These are phyloP conservation scores for Drosophila pegasa DNA, from an alignment of 2,888 invertebrate genomes.

Conservation along the genomic window DNA sequence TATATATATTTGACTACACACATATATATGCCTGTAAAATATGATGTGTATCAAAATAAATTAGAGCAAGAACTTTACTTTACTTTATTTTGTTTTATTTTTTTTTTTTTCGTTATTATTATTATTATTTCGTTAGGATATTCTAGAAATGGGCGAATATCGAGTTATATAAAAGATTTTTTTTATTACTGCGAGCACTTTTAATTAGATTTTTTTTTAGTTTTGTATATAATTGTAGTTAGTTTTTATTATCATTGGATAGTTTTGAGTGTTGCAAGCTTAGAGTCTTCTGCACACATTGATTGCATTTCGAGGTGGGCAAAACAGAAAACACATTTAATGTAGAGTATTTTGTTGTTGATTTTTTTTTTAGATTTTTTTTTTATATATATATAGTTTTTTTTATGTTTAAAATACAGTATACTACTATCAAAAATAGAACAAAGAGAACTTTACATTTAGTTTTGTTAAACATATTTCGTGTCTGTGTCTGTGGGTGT, in stretches of 20 bases:
- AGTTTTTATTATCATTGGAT: slow-evolving; percentile 22
- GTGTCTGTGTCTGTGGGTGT: background rate
- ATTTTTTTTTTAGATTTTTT: background rate
- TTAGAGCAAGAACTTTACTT: slow-evolving; percentile 1
- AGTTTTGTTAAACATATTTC: slow-evolving; percentile 16
- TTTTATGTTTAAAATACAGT: slow-evolving; percentile 48
- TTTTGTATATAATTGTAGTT: slow-evolving; percentile 39
- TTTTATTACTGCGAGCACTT: background rate
- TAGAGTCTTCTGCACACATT: slow-evolving; percentile 41
- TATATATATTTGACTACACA: slow-evolving; percentile 1
- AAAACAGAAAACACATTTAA: slow-evolving; percentile 38
- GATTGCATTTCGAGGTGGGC: slow-evolving; percentile 54
- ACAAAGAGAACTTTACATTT: slow-evolving; percentile 61
- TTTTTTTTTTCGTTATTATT: background rate
- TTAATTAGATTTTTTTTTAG: background rate
- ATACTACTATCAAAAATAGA: slow-evolving; percentile 75
- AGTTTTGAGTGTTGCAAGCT: slow-evolving; percentile 21
- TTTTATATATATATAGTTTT: background rate
- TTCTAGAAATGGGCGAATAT: slow-evolving; percentile 7
- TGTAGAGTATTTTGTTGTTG: slow-evolving; percentile 1
- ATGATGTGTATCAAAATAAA: slow-evolving; percentile 11
- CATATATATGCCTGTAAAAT: slow-evolving; percentile 7
- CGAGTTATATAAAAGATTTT: slow-evolving; percentile 1
- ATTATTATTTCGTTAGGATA: background rate
- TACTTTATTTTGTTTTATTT: background rate